These are phyloP conservation scores for Shinisaurus crocodilurus DNA, from an alignment of 2,113 vertebrate genomes.

Conservation along the genomic window DNA sequence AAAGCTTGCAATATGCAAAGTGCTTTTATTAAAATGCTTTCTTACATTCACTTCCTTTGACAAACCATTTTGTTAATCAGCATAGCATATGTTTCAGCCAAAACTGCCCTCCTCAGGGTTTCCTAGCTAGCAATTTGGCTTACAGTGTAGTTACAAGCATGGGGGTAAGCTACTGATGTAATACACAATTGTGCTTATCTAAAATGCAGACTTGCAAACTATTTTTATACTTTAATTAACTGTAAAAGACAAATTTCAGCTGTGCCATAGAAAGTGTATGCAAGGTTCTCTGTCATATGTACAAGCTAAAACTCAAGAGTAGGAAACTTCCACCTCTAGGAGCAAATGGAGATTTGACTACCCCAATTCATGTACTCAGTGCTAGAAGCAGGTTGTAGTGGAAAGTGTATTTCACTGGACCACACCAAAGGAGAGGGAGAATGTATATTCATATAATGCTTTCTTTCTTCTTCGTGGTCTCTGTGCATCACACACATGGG, in stretches of 20 bases:
- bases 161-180: not conserved
- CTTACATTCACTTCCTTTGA: constrained; percentile 46
- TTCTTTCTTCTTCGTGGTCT: too few relatives aligned
- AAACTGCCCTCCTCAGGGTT: constrained; percentile 49
- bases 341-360: not conserved
- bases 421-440: not conserved
- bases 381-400: not conserved
- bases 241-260: not conserved
- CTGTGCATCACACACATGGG: too few relatives aligned
- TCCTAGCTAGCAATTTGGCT: constrained; percentile 31
- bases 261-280: not conserved
- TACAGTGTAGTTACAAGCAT: constrained; percentile 40
- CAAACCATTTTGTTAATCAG: constrained; percentile 60
- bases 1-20: constrained; percentile 56
- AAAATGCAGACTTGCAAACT: constrained; percentile 12
- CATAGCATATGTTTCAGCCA: constrained; percentile 38
- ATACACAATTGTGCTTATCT: constrained; percentile 22
- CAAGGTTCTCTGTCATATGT: not conserved
- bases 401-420: not conserved
- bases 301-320: not conserved
- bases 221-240: not conserved
- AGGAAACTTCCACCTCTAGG: not conserved
- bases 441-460: not conserved
- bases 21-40: constrained; percentile 59
- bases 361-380: not conserved